These are phyloP conservation scores for Sphaerophoria taeniata DNA, from an alignment of 2,888 invertebrate species.

Conservation along the genomic window DNA sequence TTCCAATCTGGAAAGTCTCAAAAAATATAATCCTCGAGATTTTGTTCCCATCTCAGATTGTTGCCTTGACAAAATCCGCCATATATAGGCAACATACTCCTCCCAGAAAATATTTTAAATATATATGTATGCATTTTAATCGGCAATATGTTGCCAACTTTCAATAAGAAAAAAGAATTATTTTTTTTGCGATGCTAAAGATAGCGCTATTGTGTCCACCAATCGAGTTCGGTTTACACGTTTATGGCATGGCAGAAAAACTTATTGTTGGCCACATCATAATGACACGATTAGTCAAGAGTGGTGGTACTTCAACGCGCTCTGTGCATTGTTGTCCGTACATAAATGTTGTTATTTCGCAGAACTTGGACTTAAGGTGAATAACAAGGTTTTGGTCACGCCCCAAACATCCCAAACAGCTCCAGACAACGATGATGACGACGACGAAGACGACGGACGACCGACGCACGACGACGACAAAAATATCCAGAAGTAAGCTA, in stretches of 20 bases:
- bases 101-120: constrained; percentile 32
- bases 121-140: constrained; percentile 16
- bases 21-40: constrained; percentile 18
- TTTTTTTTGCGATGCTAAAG: neutral
- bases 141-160: constrained; percentile 47
- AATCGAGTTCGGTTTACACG: constrained; percentile 55
- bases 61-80: constrained; percentile 8
- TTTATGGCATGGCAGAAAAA: constrained; percentile 43
- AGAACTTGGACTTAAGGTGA: constrained; percentile 54
- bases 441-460: too few species aligned
- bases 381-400: constrained; percentile 69
- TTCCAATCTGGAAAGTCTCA: neutral
- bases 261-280: constrained; percentile 61
- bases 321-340: neutral
- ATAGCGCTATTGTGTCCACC: constrained; percentile 37
- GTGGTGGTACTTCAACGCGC: constrained; percentile 18
- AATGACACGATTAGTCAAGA: constrained; percentile 65
- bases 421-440: neutral
- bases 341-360: constrained; percentile 30
- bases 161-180: constrained; percentile 24
- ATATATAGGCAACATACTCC: constrained; percentile 30
- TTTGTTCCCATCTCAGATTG: constrained; percentile 22
- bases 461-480: neutral
- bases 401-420: constrained; percentile 38
- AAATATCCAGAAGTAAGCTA: constrained; percentile 21